Evolutionary conservation across 1,140 invertebrate species (phyloP).

Genomic region (Bombus superbus): DNA sequence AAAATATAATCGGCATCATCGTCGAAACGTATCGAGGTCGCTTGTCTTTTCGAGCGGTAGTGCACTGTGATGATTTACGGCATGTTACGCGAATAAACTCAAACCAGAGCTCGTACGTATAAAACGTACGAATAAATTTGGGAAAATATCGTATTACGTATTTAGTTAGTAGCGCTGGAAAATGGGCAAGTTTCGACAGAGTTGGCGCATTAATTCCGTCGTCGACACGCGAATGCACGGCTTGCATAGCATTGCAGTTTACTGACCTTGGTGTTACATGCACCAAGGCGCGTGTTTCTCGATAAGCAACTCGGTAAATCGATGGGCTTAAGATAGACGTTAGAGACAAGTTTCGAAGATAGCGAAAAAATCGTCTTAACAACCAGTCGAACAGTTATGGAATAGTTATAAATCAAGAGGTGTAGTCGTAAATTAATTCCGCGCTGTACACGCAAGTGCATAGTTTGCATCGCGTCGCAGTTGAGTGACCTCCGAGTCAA

Average conservation of each 20-base stretch:
- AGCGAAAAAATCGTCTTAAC: not conserved
- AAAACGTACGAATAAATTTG: not conserved
- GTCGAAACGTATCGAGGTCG: too few relatives aligned
- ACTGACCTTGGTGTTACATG: slow-evolving; percentile 19
- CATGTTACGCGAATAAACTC: too few relatives aligned
- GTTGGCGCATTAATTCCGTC: slow-evolving; percentile 1
- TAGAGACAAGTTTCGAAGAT: not conserved
- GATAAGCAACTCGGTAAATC: slow-evolving; percentile 8
- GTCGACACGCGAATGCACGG: slow-evolving; percentile 6
- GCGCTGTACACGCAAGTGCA: slow-evolving; percentile 44
- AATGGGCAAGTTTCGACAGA: slow-evolving; percentile 15
- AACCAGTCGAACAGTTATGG: not conserved
- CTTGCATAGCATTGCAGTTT: slow-evolving; percentile 20
- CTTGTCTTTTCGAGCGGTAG: not conserved
- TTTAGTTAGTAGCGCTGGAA: not conserved
- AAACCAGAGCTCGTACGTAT: not conserved
- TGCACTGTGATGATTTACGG: not conserved
- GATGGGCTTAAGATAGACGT: not conserved
- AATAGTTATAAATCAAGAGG: not conserved
- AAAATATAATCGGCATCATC: not conserved
- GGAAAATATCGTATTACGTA: not conserved
- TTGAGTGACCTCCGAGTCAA: slow-evolving; percentile 67
- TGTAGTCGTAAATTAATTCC: slow-evolving; percentile 39
- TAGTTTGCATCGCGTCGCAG: slow-evolving; percentile 62
- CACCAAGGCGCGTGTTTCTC: not conserved